These are phyloP conservation scores for Bembecia ichneumoniformis DNA, from an alignment of 2,888 invertebrate species.

Conservation along the genomic window DNA sequence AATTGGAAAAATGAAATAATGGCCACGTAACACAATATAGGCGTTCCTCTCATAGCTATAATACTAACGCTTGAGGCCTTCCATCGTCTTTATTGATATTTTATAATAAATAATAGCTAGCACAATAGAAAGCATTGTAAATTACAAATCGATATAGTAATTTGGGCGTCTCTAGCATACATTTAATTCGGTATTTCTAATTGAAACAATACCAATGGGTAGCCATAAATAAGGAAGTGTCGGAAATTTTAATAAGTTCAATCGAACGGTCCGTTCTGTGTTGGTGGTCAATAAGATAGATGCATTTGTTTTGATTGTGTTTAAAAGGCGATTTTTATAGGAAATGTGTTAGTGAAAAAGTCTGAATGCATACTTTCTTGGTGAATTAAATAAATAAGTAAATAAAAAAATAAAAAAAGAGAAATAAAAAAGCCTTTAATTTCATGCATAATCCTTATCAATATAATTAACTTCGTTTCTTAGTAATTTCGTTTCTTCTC, in stretches of 20 bases:
- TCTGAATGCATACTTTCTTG: too few relatives aligned
- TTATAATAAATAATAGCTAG: conserved; percentile 46
- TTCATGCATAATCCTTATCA: too few relatives aligned
- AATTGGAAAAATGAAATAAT: conserved; percentile 45
- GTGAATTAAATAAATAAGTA: too few relatives aligned
- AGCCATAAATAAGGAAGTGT: conserved; percentile 49
- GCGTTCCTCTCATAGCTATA: conserved; percentile 35
- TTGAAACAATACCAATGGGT: conserved; percentile 60
- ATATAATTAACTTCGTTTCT: too few relatives aligned
- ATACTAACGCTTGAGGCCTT: conserved; percentile 40
- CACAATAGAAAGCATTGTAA: conserved; percentile 50
- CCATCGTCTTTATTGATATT: conserved; percentile 46
- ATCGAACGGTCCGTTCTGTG: conserved; percentile 40
- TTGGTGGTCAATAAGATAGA: conserved; percentile 55
- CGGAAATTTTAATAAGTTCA: conserved; percentile 25
- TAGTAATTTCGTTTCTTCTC: too few relatives aligned
- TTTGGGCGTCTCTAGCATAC: conserved; percentile 58
- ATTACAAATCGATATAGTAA: conserved; percentile 49
- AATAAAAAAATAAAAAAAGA: too few relatives aligned
- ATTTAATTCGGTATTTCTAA: conserved; percentile 60
- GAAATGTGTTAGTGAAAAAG: too few relatives aligned
- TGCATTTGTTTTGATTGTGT: conserved; percentile 21
- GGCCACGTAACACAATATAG: conserved; percentile 45
- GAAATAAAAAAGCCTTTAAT: too few relatives aligned
- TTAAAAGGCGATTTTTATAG: background rate